Evolutionary conservation across 2,888 invertebrate species (phyloP).

Genomic region (Lacanobia oleracea): DNA sequence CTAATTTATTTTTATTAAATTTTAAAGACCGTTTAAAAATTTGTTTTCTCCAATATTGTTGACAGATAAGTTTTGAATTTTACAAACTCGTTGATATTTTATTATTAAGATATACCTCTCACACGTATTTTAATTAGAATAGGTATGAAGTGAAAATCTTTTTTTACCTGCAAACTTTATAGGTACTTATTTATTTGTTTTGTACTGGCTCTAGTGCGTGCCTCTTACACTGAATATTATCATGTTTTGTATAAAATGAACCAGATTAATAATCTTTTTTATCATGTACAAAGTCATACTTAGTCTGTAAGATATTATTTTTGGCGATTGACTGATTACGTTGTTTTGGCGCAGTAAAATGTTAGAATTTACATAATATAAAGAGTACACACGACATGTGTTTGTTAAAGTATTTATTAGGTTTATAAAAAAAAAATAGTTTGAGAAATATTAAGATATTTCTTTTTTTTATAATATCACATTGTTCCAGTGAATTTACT

Average conservation of each 20-base stretch:
- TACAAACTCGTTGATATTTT: neutral
- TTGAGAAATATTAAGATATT: no score
- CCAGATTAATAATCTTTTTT: neutral
- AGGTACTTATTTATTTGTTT: no score
- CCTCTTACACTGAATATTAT: no score
- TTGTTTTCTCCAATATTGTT: no score
- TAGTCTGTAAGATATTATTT: neutral
- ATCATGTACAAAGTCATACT: slow-evolving; percentile 8
- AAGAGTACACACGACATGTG: neutral
- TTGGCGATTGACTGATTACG: slow-evolving; percentile 1
- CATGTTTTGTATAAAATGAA: neutral
- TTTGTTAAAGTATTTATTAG: neutral
- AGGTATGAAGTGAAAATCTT: neutral
- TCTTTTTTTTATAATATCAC: no score
- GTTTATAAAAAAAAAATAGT: no score
- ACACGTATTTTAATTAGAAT: no score
- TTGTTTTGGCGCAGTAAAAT: neutral
- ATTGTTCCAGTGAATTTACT: no score
- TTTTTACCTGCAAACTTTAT: neutral
- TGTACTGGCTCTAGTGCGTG: no score
- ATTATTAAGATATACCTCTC: neutral
- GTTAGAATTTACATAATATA: slow-evolving; percentile 4
- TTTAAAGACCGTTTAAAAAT: neutral
- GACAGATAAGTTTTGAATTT: neutral
- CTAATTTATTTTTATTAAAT: neutral